Conservation (phyloP, 2,797 vertebrate species). For the Salmo trutta region DNA sequence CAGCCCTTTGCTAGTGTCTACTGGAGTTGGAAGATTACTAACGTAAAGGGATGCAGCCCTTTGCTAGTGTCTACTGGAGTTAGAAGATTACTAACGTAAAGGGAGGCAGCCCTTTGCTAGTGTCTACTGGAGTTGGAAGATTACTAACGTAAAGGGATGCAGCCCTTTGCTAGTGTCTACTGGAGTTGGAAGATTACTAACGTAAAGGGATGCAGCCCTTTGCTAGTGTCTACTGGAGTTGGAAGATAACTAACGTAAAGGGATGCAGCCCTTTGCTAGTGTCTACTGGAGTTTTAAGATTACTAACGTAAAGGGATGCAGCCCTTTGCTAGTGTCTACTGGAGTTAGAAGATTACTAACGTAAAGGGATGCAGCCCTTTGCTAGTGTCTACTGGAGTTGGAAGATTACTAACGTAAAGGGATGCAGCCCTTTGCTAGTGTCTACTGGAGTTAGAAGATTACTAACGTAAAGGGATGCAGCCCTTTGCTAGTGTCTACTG, state of each 20-base stretch:
- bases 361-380: slow-evolving; percentile 48
- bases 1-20: slow-evolving; percentile 18
- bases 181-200: background rate
- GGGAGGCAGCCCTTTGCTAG: too few relatives aligned
- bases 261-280: slow-evolving; percentile 29
- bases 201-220: too few relatives aligned
- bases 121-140: slow-evolving; percentile 24
- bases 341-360: slow-evolving; percentile 27
- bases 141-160: slow-evolving; percentile 58
- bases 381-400: background rate
- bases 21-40: too few relatives aligned
- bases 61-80: too few relatives aligned
- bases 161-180: slow-evolving; percentile 14
- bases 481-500: background rate
- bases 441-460: background rate
- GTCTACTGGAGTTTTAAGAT: background rate
- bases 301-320: slow-evolving; percentile 52
- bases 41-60: too few relatives aligned
- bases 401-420: slow-evolving; percentile 62
- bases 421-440: slow-evolving; percentile 23
- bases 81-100: too few relatives aligned
- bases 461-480: slow-evolving; percentile 53
- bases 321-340: slow-evolving; percentile 8
- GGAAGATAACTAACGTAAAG: slow-evolving; percentile 60
- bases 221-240: too few relatives aligned